These are phyloP conservation scores for Temnothorax rugatulus DNA, from an alignment of 2,888 invertebrate species.

Conservation along the genomic window DNA sequence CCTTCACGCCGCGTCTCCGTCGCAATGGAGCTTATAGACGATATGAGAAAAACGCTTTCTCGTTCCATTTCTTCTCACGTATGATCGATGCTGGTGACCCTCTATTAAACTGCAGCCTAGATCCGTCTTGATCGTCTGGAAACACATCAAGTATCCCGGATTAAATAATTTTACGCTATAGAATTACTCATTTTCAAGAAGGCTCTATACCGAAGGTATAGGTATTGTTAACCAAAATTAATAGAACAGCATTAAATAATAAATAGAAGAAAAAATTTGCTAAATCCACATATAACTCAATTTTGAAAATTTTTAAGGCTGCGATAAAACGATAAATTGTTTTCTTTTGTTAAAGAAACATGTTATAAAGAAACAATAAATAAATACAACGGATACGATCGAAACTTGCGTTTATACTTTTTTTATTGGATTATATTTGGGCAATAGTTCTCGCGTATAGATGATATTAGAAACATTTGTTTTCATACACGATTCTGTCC, in stretches of 20 bases:
- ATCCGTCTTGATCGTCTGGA: neutral
- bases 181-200: neutral
- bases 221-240: neutral
- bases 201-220: neutral
- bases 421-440: neutral
- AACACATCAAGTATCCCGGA: neutral
- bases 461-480: neutral
- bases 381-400: neutral
- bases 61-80: conserved; percentile 16
- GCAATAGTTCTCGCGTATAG: neutral
- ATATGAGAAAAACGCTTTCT: neutral
- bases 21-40: conserved; percentile 14
- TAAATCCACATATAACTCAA: neutral
- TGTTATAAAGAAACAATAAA: neutral
- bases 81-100: neutral
- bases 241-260: neutral
- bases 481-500: neutral
- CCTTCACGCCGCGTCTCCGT: conserved; percentile 64
- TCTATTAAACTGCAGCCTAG: neutral
- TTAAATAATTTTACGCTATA: neutral
- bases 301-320: neutral
- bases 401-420: neutral
- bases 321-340: neutral
- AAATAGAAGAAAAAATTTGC: neutral
- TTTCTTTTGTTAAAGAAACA: neutral